phyloP scores from a whole-genome alignment of 64 coral and sea anemone species.

The Porites australiensis region DNA sequence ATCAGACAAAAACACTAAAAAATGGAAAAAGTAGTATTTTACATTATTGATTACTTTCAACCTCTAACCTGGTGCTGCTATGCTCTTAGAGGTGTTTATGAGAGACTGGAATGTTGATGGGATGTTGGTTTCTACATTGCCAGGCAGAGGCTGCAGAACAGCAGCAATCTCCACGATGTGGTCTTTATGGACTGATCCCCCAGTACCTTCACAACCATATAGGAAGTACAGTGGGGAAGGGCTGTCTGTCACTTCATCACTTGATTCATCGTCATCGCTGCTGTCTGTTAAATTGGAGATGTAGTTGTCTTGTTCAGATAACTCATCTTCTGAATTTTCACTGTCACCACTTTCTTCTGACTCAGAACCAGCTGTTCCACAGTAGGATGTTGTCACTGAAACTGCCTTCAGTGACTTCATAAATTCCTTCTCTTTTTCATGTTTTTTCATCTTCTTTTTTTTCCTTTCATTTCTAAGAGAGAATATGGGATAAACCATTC shows the following conservation, averaged over 20 bases:
- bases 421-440: constrained; percentile 12
- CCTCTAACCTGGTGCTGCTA: constrained; percentile 36
- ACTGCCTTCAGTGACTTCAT: constrained; percentile 29
- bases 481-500: no score
- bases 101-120: constrained; percentile 38
- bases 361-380: not conserved
- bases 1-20: not conserved
- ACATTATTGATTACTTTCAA: not conserved
- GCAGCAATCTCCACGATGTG: constrained; percentile 75
- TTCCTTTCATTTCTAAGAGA: not conserved
- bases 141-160: constrained; percentile 51
- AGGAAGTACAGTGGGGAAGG: constrained; percentile 50
- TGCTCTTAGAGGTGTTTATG: constrained; percentile 40
- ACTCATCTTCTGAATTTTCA: not conserved
- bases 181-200: constrained; percentile 61
- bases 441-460: not conserved
- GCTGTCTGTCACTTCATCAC: not conserved
- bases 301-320: not conserved
- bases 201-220: constrained; percentile 69
- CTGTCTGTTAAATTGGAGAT: not conserved
- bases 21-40: not conserved
- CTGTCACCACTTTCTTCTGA: not conserved
- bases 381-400: not conserved
- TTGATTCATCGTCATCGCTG: constrained; percentile 14
- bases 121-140: not conserved